Evolutionary conservation across 2,113 vertebrate genomes (phyloP), one percentile per base, ranked within the genome.

Genomic region (Trichomycterus rosablanca): DNA sequence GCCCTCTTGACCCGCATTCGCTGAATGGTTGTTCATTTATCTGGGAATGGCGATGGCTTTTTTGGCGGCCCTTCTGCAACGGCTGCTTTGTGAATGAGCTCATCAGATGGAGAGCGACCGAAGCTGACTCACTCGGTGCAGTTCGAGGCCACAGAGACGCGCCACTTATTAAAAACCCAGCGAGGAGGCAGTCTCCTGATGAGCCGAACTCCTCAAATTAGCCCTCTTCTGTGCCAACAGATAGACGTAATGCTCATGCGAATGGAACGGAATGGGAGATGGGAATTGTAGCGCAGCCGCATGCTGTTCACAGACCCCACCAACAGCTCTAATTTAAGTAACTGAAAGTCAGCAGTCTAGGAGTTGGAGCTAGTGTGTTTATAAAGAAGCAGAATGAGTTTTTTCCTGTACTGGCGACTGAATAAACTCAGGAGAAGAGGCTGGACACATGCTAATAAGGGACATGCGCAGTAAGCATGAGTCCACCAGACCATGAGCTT

Each of bases 1-100:
- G 39, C 60, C 66, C 69, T 72, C 68, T 76, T 72, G 74, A 78
- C 71, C 74, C 64, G 61, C 60, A 55, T 60, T 65, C 62, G 64
- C 52, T 78, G 57, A 68, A 69, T 62, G 63, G 58, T 56, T 42
- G 49, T 61, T 69, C 69, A 67, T 74, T 72, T 72, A 43, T 44
- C 40, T 32, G 18, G 18, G 44, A 59, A 59, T 15, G 63, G 46
- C 30, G 23, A 49, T 37, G 34, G 7, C 34, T 73, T 59, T 66
- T 65, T 58, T 63, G 39, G 43, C 5, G 62, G 5, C 30, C 9
- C 59, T 53, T 40, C 19, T 3, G 44, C 42, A 7, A 23, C 44
- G 43, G 28, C 44, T 28, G 54, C 62, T 30, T 59, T 53, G 50
- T 68, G 54, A 68, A 73, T 35, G 16, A 66, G 72, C 74, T 73